phyloP scores from a whole-genome alignment of 1,140 invertebrate genomes.

The Cyclargus thomasi region DNA sequence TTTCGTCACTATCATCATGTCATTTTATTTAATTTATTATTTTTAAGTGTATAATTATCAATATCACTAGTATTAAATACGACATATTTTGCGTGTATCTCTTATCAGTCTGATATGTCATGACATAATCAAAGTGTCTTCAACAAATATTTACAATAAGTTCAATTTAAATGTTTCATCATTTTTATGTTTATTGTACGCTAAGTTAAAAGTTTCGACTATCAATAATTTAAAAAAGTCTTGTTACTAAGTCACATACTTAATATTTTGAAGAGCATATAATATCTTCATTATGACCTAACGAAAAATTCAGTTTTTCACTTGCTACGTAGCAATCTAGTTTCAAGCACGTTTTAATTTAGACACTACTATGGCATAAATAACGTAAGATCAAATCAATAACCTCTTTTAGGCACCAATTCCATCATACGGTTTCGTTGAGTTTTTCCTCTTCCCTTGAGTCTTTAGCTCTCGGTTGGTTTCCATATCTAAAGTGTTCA shows the following conservation, averaged over 20 bases:
- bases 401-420: no score
- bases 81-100: not conserved
- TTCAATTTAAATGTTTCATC: constrained; percentile 6
- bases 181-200: not conserved
- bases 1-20: not conserved
- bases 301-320: no score
- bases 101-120: not conserved
- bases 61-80: not conserved
- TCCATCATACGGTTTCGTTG: not conserved
- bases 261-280: no score
- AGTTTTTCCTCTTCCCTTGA: constrained; percentile 22
- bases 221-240: not conserved
- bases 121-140: not conserved
- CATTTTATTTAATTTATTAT: not conserved
- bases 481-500: constrained; percentile 56
- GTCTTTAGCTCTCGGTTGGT: constrained; percentile 33
- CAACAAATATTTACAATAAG: constrained; percentile 8
- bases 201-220: no score
- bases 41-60: not conserved
- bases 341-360: not conserved
- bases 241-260: not conserved
- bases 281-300: no score
- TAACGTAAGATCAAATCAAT: no score
- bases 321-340: no score
- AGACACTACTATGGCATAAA: not conserved